Conservation (phyloP, 1,140 invertebrate species). For the Leptinotarsa undecemlineata region DNA sequence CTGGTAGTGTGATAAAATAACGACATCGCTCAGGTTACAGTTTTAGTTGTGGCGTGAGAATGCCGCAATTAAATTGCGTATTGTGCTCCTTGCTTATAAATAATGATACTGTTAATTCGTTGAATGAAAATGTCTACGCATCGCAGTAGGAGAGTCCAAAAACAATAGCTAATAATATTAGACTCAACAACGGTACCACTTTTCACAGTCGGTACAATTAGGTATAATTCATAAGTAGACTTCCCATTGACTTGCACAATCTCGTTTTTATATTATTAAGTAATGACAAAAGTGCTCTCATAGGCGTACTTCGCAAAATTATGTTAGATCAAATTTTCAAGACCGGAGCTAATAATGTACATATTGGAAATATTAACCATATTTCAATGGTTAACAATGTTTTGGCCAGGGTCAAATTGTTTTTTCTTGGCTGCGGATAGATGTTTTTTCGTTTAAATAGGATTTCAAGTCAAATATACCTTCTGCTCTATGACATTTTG, state of each 20-base stretch:
- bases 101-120: slow-evolving; percentile 14
- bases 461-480: no score
- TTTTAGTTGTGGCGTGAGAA: neutral
- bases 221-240: slow-evolving; percentile 15
- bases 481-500: no score
- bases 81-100: slow-evolving; percentile 12
- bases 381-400: no score
- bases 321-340: neutral
- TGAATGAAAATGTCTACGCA: slow-evolving; percentile 20
- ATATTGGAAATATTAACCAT: no score
- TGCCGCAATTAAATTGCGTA: slow-evolving; percentile 13
- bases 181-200: slow-evolving; percentile 8
- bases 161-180: slow-evolving; percentile 19
- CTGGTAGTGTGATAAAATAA: neutral
- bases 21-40: neutral
- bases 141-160: neutral
- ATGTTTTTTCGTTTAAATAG: no score
- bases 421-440: no score
- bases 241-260: slow-evolving; percentile 14
- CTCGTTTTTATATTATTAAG: neutral
- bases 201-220: slow-evolving; percentile 19
- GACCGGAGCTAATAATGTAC: neutral
- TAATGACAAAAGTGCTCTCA: slow-evolving; percentile 12
- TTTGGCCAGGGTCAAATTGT: no score
- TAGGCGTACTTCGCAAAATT: slow-evolving; percentile 1